These are phyloP conservation scores for Pseudochaenichthys georgianus DNA, from an alignment of 2,797 vertebrate species.

Conservation along the genomic window DNA sequence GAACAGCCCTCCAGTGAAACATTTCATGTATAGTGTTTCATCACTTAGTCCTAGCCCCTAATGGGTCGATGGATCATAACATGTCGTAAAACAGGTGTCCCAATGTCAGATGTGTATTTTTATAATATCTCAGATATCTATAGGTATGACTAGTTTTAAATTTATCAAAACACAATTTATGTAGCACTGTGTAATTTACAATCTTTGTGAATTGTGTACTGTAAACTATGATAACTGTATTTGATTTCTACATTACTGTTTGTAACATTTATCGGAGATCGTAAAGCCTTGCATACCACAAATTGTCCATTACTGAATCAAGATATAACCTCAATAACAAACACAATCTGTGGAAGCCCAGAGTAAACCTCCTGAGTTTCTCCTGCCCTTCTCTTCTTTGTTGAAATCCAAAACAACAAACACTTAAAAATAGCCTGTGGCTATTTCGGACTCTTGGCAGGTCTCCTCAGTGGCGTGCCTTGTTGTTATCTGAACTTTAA, in stretches of 20 bases:
- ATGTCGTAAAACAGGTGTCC: slow-evolving; percentile 9
- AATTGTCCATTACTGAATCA: slow-evolving; percentile 25
- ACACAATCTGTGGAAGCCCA: slow-evolving; percentile 54
- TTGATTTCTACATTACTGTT: slow-evolving; percentile 12
- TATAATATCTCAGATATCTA: not conserved
- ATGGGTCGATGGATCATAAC: slow-evolving; percentile 1
- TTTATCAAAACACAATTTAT: not conserved
- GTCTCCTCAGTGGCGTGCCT: slow-evolving; percentile 3
- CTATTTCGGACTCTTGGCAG: slow-evolving; percentile 25
- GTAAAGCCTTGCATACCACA: not conserved
- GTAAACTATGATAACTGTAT: not conserved
- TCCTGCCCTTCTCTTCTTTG: slow-evolving; percentile 29
- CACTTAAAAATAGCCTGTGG: slow-evolving; percentile 56
- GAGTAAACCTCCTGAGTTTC: slow-evolving; percentile 64
- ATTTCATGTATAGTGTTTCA: slow-evolving; percentile 26
- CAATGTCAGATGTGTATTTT: not conserved
- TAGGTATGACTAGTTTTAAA: not conserved
- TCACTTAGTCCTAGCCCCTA: slow-evolving; percentile 12
- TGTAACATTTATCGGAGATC: not conserved
- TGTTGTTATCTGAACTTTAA: slow-evolving; percentile 22
- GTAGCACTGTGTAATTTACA: not conserved
- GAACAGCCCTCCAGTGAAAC: slow-evolving; percentile 22
- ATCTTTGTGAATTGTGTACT: not conserved
- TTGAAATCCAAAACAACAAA: slow-evolving; percentile 55
- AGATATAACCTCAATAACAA: slow-evolving; percentile 30